Base-by-base conservation (phyloP, 2,113 vertebrate genomes). In the Butorides virescens region DNA sequence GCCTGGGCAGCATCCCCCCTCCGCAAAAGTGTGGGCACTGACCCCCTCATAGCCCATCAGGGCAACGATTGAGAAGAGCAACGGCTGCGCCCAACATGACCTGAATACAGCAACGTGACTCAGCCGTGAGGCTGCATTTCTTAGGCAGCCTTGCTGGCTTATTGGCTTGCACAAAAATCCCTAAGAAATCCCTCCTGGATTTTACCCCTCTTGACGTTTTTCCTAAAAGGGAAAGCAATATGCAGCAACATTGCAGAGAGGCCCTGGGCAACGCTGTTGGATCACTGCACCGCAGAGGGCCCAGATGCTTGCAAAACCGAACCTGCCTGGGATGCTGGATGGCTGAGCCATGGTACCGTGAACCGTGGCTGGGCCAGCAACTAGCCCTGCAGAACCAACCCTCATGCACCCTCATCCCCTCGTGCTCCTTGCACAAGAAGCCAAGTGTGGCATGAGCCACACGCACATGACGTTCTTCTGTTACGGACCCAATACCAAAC, bases 381-480 rank as follows among this genome's bases (percentile, higher is more conserved):
- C 49, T 18, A 11, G 37, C 46, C 61, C 44, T 47, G 42, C 67
- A 73, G 63, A 90, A 7, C 36, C 7, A 3, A 14, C 27, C 53
- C 39, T 27, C 0, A 0, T 1, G 12, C 44, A 29, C 1, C 52
- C 39, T 44, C 34, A 12, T 4, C 11, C 53, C 16, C 9, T 23
- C 1, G 0, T 6, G 29, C 52, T 50, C 29, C 77, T 27, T 15
- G n/a, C 23, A 17, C 46, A 63, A 46, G 44, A 7, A 80, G 7
- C 21, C 62, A 75, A 55, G 36, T 1, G 0, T 6, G 30, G 36
- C 66, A 46, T 0, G 1, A 70, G 25, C 27, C 22, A 20, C 25
- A 18, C 0, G 0, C 2, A 3, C 4, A 2, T 0, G 6, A 58
- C 23, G 1, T 13, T 25, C 12, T 49, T 50, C 85, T 56, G 49